These are phyloP conservation scores for Turdus rufiventris DNA, from an alignment of 2,113 vertebrate genomes.

Conservation along the genomic window DNA sequence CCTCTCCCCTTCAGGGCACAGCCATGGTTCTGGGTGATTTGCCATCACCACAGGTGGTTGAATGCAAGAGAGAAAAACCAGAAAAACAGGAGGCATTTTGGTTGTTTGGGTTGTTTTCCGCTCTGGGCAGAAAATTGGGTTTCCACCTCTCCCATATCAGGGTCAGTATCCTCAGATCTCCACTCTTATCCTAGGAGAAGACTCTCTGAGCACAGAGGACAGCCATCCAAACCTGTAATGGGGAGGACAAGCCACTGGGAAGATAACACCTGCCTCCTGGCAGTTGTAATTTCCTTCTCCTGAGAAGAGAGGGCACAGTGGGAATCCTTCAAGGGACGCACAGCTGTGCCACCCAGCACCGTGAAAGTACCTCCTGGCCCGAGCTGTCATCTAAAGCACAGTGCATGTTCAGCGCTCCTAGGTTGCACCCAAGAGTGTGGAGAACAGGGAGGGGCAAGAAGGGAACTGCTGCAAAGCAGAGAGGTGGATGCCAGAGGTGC, in stretches of 20 bases:
- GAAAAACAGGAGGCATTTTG: not conserved
- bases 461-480: not conserved
- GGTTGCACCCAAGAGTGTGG: not conserved
- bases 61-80: not conserved
- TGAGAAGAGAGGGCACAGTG: not conserved
- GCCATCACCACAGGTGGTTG: not conserved
- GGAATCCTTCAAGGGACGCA: accelerated
- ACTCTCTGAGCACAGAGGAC: not conserved
- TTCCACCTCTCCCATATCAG: not conserved
- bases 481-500: accelerated
- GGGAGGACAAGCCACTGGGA: not conserved
- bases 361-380: not conserved
- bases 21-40: not conserved
- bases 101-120: not conserved
- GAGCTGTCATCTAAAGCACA: not conserved
- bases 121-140: not conserved
- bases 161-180: not conserved
- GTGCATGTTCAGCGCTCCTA: not conserved
- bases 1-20: not conserved
- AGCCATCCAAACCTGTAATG: not conserved
- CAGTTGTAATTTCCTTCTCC: not conserved
- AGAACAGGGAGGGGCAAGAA: not conserved
- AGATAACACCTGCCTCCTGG: not conserved
- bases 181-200: not conserved
- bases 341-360: accelerated